phyloP scores from a whole-genome alignment of 2,113 vertebrate species.

The Notiomystis cincta region DNA sequence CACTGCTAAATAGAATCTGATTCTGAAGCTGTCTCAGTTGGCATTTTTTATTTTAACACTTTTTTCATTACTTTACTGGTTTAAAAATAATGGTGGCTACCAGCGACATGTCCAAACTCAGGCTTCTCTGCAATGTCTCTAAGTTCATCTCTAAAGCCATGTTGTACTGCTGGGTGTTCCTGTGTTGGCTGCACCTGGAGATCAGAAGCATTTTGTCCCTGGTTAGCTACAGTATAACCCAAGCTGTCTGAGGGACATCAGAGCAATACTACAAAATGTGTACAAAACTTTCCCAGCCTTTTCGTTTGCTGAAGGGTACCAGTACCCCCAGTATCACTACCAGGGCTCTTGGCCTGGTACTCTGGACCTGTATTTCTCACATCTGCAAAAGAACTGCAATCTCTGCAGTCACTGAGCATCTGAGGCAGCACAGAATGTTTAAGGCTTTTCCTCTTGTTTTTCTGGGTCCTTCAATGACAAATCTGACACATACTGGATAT shows the following conservation, averaged over 20 bases:
- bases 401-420: background rate
- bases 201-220: background rate
- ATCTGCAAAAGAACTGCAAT: background rate
- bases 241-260: background rate
- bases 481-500: background rate
- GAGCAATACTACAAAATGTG: background rate
- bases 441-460: background rate
- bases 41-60: background rate
- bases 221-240: background rate
- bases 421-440: background rate
- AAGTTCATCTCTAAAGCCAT: background rate
- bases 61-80: background rate
- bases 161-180: background rate
- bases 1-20: background rate
- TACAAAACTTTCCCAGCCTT: background rate
- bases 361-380: background rate
- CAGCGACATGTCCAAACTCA: accelerated
- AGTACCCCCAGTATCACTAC: background rate
- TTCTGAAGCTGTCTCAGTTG: background rate
- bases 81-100: background rate
- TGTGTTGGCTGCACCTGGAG: background rate
- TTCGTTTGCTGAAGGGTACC: background rate
- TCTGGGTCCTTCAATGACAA: background rate
- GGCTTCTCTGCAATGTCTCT: background rate
- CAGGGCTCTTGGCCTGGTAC: background rate